Evolutionary conservation across 2,888 invertebrate species (phyloP), one percentile per base, ranked within the genome.

Genomic region (Gymnoscelis rufifasciata): DNA sequence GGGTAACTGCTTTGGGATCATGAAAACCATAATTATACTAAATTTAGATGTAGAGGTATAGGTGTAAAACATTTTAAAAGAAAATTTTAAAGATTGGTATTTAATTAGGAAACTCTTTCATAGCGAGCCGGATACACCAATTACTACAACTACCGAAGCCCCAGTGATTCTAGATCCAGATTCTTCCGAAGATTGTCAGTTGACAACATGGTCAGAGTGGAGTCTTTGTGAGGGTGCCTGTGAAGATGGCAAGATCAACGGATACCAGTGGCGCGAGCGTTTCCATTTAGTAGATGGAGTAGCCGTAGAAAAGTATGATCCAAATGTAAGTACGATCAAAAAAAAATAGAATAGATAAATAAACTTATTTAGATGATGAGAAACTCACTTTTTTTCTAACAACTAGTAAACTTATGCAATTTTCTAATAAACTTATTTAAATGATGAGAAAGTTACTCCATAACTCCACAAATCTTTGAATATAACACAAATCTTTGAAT

Each of bases 241-340:
- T 47, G 65, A 66, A 4, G 62, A 68, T 0, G 76, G 74, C 2
- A 69, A 56, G 41, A 52, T 83, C 2, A 51, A 42, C 1, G 86
- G 86, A 0, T 77, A 73, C 53, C 66, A 66, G 30, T 78, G 82
- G 78, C 63, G 83, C 23, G 79, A 81, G 51, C 56, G 86, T 4
- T 82, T 79, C 52, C 83, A 83, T 46, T 54, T 84, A n/a, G 80
- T 84, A 0, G 78, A 83, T 8, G 84, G 83, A 0, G 51, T 78
- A 0, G 71, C 83, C 11, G 71, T 84, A 0, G 83, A 82, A 54
- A 84, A 81, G 56, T 86, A 83, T 54, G 78, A 84, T 45, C 82
- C 81, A 7, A 60, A 71, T 45, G 83, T 83, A 57, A 64, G 78
- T 67, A 39, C n/a, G n/a, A n/a, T n/a, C n/a, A n/a, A n/a, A n/a